Evolutionary conservation across 1,140 invertebrate genomes (phyloP), one percentile per base, ranked within the genome.

Genomic region (Drosophila sulfurigaster): DNA sequence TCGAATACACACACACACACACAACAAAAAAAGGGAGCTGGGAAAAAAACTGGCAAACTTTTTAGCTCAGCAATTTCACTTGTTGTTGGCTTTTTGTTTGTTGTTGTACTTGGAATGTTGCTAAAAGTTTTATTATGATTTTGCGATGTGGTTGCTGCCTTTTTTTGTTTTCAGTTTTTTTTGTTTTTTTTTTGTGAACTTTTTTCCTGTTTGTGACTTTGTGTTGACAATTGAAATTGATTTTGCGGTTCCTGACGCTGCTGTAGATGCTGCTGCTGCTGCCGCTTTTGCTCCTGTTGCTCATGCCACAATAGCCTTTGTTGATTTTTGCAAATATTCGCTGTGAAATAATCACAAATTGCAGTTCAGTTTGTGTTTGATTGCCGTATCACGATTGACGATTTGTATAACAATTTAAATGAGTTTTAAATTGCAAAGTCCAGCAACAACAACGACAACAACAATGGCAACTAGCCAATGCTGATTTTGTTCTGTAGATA

Each of bases 211-310:
- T 87, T 87, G 72, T 87, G 79, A 88, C 81, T 88, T 88, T 88
- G 83, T 88, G 83, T 88, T 88, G 83, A 88, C 85, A 88, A 88
- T 88, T 85, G 83, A 88, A 88, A 89, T 88, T 89, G 85, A 88
- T 88, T 88, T 88, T 88, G 83, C 57, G 83, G 83, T 88, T 82
- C 65, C 71, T 62, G 71, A 6, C 49, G 41, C 58, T 54, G 52
- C 30, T 54, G n/a, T 11, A 16, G 11, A n/a, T 20, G 3, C n/a
- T 38, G 48, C 30, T 25, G 16, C 35, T 56, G 13, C 6, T 38
- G 35, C 67, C 77, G n/a, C 28, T 38, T 5, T n/a, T 20, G 8
- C n/a, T 38, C 52, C 30, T 25, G 46, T 15, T 41, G 16, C 48
- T 56, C 13, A n/a, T 38, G 35, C 67, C 81, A 82, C 80, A 82